Conservation (phyloP, 1,140 invertebrate genomes). For the Hypsibius dujardini region DNA sequence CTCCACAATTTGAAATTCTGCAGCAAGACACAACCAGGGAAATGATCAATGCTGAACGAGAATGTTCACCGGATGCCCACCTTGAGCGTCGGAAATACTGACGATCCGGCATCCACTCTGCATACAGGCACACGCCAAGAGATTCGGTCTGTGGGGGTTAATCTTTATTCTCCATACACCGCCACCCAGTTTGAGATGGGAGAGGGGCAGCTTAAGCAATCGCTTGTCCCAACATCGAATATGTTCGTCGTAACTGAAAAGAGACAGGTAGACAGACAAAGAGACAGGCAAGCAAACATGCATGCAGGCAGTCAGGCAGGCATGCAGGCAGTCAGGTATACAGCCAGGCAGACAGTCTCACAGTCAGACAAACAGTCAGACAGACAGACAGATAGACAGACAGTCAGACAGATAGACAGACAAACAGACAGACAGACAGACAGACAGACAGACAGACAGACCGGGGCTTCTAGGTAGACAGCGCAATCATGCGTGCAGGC, state of each 20-base stretch:
- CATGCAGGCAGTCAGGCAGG: neutral
- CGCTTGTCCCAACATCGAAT: slow-evolving; percentile 1
- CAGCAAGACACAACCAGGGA: slow-evolving; percentile 5
- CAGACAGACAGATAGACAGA: too few species aligned
- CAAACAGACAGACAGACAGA: too few species aligned
- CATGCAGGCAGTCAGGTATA: neutral
- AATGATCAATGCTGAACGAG: neutral
- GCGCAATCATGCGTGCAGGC: too few species aligned
- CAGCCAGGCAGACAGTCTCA: neutral
- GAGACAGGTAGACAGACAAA: neutral
- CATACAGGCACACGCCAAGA: neutral
- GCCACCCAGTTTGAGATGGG: neutral
- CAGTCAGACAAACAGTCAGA: neutral
- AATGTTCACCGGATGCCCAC: neutral
- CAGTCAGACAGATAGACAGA: too few species aligned
- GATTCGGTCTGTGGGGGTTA: neutral
- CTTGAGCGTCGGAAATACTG: neutral
- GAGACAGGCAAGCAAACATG: neutral
- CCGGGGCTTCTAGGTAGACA: too few species aligned
- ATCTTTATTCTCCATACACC: slow-evolving; percentile 5
- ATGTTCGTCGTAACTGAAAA: slow-evolving; percentile 1
- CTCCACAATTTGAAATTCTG: neutral
- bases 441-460: too few species aligned
- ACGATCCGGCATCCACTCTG: neutral
- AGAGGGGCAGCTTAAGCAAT: neutral